phyloP scores from a whole-genome alignment of 2,888 invertebrate species.

The Lysandra coridon region DNA sequence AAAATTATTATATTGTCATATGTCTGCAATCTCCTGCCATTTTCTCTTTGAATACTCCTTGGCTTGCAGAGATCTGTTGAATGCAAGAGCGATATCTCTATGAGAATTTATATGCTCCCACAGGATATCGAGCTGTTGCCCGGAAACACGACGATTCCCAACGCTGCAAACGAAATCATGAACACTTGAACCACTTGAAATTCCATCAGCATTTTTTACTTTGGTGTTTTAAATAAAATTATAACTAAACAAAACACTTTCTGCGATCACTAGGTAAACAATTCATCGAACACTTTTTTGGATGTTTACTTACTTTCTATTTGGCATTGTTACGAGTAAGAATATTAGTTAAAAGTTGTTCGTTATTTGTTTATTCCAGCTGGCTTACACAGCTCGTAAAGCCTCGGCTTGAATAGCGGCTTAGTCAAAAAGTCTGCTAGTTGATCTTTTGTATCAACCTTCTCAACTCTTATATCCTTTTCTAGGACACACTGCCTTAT shows the following conservation, averaged over 20 bases:
- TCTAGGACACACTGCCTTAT: no score
- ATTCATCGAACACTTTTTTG: no score
- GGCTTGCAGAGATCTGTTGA: neutral
- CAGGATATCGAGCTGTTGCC: neutral
- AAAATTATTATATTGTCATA: no score
- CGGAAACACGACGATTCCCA: neutral
- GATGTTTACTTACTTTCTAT: no score
- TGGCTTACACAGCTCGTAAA: no score
- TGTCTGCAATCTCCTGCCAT: neutral
- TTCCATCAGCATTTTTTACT: neutral
- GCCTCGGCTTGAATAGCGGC: no score
- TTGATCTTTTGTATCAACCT: no score
- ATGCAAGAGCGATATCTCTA: neutral
- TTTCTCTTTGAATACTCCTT: neutral
- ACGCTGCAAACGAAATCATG: constrained; percentile 2
- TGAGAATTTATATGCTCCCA: neutral
- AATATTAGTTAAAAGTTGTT: neutral
- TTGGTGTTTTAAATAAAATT: neutral
- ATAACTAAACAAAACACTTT: neutral
- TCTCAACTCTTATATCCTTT: no score
- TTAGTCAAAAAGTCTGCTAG: no score
- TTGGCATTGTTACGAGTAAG: no score
- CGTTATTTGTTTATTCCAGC: no score
- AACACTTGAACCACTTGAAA: constrained; percentile 2
- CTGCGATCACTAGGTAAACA: neutral